phyloP scores from a whole-genome alignment of 2,888 invertebrate species.

The Yponomeuta plumbellus region DNA sequence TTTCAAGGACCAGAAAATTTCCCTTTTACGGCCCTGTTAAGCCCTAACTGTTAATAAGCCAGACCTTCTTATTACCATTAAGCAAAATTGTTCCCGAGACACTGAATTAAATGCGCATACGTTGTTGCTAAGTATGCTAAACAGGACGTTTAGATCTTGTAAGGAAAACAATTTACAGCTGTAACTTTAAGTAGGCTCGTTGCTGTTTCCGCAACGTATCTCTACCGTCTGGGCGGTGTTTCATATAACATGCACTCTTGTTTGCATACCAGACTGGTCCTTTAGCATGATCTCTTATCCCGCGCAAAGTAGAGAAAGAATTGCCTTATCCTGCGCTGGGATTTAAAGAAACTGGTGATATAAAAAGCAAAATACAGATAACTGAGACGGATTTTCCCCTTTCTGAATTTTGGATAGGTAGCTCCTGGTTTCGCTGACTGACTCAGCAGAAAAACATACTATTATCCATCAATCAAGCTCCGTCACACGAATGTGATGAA shows the following conservation, averaged over 20 bases:
- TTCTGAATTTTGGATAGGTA: background rate
- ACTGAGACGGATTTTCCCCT: background rate
- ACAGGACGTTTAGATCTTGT: background rate
- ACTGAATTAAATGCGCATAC: background rate
- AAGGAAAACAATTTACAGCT: background rate
- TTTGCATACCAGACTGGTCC: too few species aligned
- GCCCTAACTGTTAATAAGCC: background rate
- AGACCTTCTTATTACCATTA: background rate
- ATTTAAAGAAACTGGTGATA: too few species aligned
- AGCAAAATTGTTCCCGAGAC: background rate
- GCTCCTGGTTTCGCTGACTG: background rate
- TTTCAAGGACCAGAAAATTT: background rate
- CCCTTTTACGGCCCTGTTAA: background rate
- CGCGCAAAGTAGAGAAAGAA: too few species aligned
- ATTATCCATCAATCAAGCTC: constrained; percentile 20
- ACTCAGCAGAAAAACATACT: background rate
- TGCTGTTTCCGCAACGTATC: background rate
- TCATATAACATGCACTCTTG: too few species aligned
- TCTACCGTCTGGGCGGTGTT: too few species aligned
- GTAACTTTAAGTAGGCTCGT: background rate
- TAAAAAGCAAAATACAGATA: too few species aligned
- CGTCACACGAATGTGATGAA: background rate
- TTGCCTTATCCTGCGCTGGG: too few species aligned
- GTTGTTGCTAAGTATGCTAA: background rate
- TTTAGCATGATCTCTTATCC: too few species aligned